Base-by-base conservation (phyloP, 2,113 vertebrate species). In the Ictidomys tridecemlineatus region DNA sequence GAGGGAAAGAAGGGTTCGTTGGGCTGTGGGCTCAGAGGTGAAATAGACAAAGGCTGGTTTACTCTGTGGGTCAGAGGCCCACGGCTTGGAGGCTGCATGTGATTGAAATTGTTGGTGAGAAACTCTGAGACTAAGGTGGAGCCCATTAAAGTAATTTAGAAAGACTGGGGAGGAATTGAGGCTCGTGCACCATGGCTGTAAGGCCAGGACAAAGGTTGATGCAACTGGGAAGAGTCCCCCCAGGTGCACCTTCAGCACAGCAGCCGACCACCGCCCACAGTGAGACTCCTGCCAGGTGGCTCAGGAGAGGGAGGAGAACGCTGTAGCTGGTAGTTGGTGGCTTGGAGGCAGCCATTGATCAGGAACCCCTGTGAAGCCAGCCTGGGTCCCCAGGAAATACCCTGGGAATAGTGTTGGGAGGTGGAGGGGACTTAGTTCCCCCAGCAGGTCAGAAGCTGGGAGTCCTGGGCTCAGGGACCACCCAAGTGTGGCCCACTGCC, bases 1-100 rank as follows among this genome's bases (percentile, higher is more conserved):
- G 28, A 63, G 26, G 82, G 76, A 28, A 85, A 51, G 67, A 37
- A 30, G 37, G 37, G 3, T 26, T 26, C 10, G 14, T 45, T 2
- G 7, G 20, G 9, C 1, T 22, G 13, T 17, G 22, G 24, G 30
- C 12, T 3, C 4, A 26, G 51, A 83, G 51, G 51, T 53, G 16
- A 65, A 14, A 37, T 5, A 34, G 20, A 7, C 48, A 24, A 0
- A 74, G 6, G 32, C 17, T 0, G 4, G 14, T 12, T 30, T 42
- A 10, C 7, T 77, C 82, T 83, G 11, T 51, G 11, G 30, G 4
- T 28, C 51, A 11, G 56, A 84, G 48, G 45, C n/a, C n/a, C n/a
- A n/a, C n/a, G n/a, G n/a, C 24, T 67, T 58, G 14, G 56, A 84
- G 48, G 45, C 76, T 76, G 89, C 24, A 74, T 51, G 63, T 20